phyloP scores from a whole-genome alignment of 2,113 vertebrate species.

The Cyprinodon brontotheroides region DNA sequence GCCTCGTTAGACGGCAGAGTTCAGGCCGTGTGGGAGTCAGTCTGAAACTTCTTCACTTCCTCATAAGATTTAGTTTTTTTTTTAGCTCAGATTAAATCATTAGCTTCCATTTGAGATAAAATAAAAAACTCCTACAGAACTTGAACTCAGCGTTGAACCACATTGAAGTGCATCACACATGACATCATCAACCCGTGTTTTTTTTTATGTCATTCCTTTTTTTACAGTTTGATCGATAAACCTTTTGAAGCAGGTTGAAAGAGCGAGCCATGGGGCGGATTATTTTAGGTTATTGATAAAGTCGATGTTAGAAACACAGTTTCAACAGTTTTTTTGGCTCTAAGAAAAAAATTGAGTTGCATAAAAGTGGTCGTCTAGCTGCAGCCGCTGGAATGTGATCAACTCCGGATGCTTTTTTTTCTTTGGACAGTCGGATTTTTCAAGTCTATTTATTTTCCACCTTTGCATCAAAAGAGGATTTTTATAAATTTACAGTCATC shows the following conservation, averaged over 20 bases:
- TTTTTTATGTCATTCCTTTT: not conserved
- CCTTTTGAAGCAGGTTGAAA: not conserved
- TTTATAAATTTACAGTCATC: no score
- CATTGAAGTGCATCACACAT: slow-evolving; percentile 10
- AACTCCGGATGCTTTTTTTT: not conserved
- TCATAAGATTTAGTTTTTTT: not conserved
- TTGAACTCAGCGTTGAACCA: slow-evolving; percentile 9
- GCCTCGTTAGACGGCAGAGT: not conserved
- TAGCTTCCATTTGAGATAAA: not conserved
- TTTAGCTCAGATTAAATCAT: not conserved
- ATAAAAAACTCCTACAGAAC: slow-evolving; percentile 6
- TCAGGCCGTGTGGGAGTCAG: not conserved
- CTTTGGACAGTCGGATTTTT: not conserved
- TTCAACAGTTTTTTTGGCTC: not conserved
- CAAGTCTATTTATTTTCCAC: not conserved
- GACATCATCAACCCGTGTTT: not conserved
- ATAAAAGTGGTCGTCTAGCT: not conserved
- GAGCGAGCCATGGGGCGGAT: not conserved
- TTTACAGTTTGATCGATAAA: not conserved
- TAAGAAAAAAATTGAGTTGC: not conserved
- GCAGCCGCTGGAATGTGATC: not conserved
- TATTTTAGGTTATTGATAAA: not conserved
- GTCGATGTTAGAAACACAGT: not conserved
- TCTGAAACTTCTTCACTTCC: not conserved
- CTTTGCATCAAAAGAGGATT: no score